Evolutionary conservation across 2,888 invertebrate species (phyloP), one percentile per base, ranked within the genome.

Genomic region (Bruchidius siliquastri): DNA sequence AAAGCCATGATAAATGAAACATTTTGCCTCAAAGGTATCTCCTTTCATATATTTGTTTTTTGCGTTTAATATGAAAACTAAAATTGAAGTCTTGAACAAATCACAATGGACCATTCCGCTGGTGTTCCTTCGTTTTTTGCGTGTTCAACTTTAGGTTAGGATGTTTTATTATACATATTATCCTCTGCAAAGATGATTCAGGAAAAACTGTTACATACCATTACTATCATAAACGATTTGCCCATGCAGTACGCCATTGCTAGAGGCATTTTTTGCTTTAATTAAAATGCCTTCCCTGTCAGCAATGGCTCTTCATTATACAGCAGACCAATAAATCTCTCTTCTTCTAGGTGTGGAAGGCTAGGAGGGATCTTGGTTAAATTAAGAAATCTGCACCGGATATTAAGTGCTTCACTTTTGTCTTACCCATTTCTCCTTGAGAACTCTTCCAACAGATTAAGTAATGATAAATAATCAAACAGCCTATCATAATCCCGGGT

Each of bases 301-400:
- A 22, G 68, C 68, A 68, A 68, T 68, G 22, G 68, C 21, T 68
- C 68, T 68, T 68, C 68, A 22, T 68, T 68, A 68, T 6, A 21
- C 68, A 68, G 22, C 68, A 68, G 22, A 68, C 22, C 68, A 21
- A 22, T 68, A 68, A 68, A 68, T 68, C 68, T 68, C 68, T 10
- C 22, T 22, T 13, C 22, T 20, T 8, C 6, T n/a, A 22, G 22
- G 68, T 68, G 68, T 68, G 68, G 21, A 49, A 49, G 49, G 68
- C 4, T 68, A 13, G 68, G 68, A 21, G 68, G 2, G 70, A 70
- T 20, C 70, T 21, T 6, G n/a, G 26, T 26, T 71, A 71, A 77
- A 77, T 72, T 73, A 74, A 75, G 77, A 76, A 76, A 76, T 77
- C 77, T 74, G 75, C 75, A 77, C 75, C 73, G 73, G 70, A 71